Percentiles rank a stretch among this genome's conserved stretches.
Conservation (phyloP, 2,797 vertebrate species). For the Sparus aurata region DNA sequence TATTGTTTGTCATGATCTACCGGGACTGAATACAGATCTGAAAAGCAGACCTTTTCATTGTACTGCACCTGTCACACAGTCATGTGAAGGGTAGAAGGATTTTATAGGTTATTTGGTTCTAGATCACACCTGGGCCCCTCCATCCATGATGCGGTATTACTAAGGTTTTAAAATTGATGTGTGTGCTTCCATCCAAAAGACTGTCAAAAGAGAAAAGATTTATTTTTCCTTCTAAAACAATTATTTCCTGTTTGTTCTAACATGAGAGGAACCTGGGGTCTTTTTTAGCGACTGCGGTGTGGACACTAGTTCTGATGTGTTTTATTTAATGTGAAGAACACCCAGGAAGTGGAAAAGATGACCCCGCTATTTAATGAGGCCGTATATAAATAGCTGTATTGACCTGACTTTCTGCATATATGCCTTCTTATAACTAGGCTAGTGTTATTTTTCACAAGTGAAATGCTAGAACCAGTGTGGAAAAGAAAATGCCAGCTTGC, state of each 20-base stretch:
- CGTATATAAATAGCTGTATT: conserved; percentile 82
- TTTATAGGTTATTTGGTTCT: conserved; percentile 74
- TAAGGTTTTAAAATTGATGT: conserved; percentile 53
- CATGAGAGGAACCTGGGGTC: conserved; percentile 24
- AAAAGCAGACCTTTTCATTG: conserved; percentile 30
- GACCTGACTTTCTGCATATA: conserved; percentile 80
- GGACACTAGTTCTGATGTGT: conserved; percentile 32
- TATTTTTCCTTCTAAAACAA: conserved; percentile 61
- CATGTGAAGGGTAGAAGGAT: conserved; percentile 62
- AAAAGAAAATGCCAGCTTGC: conserved; percentile 71
- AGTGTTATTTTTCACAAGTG: conserved; percentile 78
- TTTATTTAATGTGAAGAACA: conserved; percentile 72
- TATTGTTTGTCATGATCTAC: conserved; percentile 30
- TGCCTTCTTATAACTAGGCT: conserved; percentile 69
- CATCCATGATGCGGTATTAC: conserved; percentile 34
- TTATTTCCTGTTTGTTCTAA: conserved; percentile 43
- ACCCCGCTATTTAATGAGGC: conserved; percentile 80
- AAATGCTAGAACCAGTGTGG: conserved; percentile 68
- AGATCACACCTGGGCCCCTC: conserved; percentile 71
- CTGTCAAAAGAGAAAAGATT: conserved; percentile 55
- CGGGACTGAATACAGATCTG: conserved; percentile 31
- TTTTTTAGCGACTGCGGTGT: conserved; percentile 20
- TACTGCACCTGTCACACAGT: conserved; percentile 28
- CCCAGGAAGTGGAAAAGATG: conserved; percentile 65
- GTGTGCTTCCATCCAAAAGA: conserved; percentile 57